phyloP scores from a whole-genome alignment of 2,113 vertebrate species.

The Camelus dromedarius region DNA sequence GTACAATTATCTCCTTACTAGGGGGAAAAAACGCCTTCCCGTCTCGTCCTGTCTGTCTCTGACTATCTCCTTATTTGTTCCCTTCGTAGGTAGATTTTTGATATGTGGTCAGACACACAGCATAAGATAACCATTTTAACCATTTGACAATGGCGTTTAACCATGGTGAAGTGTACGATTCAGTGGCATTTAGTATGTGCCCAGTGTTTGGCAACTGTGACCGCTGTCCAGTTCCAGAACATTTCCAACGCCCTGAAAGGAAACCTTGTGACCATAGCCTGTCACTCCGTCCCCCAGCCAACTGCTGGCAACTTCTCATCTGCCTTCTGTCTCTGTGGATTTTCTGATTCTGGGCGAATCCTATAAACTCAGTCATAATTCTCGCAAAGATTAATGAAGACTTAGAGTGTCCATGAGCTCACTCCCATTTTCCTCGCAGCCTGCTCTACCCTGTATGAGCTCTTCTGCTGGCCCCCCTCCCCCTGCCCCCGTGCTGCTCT shows the following conservation, averaged over 20 bases:
- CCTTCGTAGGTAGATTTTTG: neutral
- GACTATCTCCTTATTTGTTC: neutral
- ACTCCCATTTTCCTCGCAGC: neutral
- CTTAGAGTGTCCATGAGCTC: neutral
- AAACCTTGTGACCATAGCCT: too few species aligned
- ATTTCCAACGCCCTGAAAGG: neutral
- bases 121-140: neutral
- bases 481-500: rapidly evolving
- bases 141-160: rapidly evolving
- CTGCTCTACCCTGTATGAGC: rapidly evolving
- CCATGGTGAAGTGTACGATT: rapidly evolving
- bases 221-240: neutral
- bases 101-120: neutral
- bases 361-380: neutral
- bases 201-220: rapidly evolving
- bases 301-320: rapidly evolving
- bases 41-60: neutral
- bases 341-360: too few species aligned
- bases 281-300: neutral
- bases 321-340: neutral
- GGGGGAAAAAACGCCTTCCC: neutral
- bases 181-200: too few species aligned
- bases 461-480: rapidly evolving
- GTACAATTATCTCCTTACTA: neutral
- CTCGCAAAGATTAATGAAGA: neutral